Percentiles rank a stretch among this genome's conserved stretches.
phyloP scores from a whole-genome alignment of 2,888 invertebrate genomes.

The Balanococcus diminutus region DNA sequence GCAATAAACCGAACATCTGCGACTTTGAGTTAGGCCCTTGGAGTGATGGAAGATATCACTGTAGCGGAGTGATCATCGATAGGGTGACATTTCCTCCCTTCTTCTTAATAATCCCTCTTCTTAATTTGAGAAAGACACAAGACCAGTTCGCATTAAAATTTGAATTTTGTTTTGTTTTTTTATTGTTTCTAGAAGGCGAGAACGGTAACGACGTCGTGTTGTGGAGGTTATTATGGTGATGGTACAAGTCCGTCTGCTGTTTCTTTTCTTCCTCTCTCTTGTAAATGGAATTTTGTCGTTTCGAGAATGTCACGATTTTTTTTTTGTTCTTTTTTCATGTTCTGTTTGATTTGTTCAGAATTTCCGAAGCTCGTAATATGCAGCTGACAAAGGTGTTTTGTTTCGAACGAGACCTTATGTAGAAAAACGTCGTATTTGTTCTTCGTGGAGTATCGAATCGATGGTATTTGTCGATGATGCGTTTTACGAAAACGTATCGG shows the following conservation, averaged over 20 bases:
- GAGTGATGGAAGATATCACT: conserved; percentile 21
- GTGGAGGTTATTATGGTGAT: background rate
- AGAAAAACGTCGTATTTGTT: background rate
- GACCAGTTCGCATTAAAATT: background rate
- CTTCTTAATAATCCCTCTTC: background rate
- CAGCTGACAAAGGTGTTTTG: background rate
- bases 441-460: background rate
- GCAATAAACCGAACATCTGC: background rate
- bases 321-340: background rate
- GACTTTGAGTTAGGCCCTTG: conserved; percentile 10
- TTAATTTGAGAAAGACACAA: background rate
- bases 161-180: conserved; percentile 36
- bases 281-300: background rate
- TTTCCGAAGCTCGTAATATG: background rate
- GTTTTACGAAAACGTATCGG: background rate
- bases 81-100: conserved; percentile 2
- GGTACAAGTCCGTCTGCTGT: background rate
- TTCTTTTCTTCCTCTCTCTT: background rate
- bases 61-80: conserved; percentile 1
- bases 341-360: background rate
- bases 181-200: conserved; percentile 16
- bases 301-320: background rate
- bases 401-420: background rate
- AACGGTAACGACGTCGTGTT: conserved; percentile 5
- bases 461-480: background rate